A percentile compares a stretch with the other conserved stretches of the same genome.
phyloP scores from a whole-genome alignment of 2,113 vertebrate species.

The Cavia aperea region DNA sequence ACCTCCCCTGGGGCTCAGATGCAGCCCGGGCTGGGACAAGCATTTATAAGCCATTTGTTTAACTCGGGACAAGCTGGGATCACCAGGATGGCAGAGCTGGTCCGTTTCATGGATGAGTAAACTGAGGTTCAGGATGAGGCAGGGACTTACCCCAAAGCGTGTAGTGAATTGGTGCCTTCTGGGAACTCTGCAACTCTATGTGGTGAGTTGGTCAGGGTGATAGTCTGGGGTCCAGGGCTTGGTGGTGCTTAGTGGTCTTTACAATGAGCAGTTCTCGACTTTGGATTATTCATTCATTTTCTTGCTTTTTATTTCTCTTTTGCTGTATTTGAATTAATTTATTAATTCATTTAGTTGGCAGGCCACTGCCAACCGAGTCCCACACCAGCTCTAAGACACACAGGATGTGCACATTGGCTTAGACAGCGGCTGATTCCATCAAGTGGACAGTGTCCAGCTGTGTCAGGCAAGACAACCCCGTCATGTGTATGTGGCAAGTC shows the following conservation, averaged over 20 bases:
- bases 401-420: rapidly evolving
- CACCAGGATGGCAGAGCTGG: neutral
- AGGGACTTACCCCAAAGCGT: neutral
- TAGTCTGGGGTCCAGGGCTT: neutral
- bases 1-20: neutral
- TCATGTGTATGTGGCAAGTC: neutral
- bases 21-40: neutral
- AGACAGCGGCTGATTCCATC: neutral
- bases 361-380: no score
- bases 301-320: neutral
- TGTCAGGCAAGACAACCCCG: neutral
- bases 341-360: neutral
- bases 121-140: neutral
- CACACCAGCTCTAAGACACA: no score
- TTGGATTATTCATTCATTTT: neutral
- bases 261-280: neutral
- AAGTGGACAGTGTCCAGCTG: rapidly evolving
- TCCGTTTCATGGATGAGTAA: neutral
- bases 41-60: neutral
- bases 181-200: neutral
- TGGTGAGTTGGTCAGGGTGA: neutral
- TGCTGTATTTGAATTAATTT: neutral
- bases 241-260: neutral
- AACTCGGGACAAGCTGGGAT: neutral
- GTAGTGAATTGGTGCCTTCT: neutral